These are phyloP conservation scores for Ptychoptera albimana DNA, from an alignment of 2,888 invertebrate genomes.

Conservation along the genomic window DNA sequence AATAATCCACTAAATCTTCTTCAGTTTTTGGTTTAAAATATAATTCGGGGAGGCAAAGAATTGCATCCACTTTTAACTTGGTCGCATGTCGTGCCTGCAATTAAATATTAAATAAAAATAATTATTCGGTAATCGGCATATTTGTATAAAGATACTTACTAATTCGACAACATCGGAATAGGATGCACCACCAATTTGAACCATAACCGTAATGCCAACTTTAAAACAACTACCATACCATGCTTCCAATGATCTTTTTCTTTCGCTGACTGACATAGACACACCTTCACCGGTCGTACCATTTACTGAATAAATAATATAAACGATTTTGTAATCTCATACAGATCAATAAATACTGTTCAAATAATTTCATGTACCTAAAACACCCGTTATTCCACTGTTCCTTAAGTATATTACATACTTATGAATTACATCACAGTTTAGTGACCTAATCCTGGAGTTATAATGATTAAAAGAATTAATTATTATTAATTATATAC, in stretches of 20 bases:
- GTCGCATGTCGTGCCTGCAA: conserved; percentile 52
- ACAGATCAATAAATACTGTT: conserved; percentile 1
- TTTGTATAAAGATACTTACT: conserved; percentile 33
- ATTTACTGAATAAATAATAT: conserved; percentile 41
- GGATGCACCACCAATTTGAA: conserved; percentile 56
- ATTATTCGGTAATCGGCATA: too few species aligned
- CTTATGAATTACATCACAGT: conserved; percentile 36
- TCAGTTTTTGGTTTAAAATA: conserved; percentile 53
- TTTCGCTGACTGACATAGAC: conserved; percentile 46
- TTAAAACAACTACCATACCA: conserved; percentile 42
- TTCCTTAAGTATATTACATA: conserved; percentile 49
- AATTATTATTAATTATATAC: conserved; percentile 5
- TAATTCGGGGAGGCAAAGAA: conserved; percentile 59
- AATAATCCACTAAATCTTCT: conserved; percentile 45
- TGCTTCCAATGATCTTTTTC: conserved; percentile 46
- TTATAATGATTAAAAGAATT: not conserved
- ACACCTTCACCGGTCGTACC: conserved; percentile 68
- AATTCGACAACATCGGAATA: conserved; percentile 51
- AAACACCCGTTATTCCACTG: conserved; percentile 45
- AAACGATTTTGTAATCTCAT: not conserved
- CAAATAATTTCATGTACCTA: too few species aligned
- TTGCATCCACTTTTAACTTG: conserved; percentile 42
- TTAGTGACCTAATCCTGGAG: conserved; percentile 28
- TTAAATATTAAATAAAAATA: too few species aligned
- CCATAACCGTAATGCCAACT: conserved; percentile 44